phyloP scores from a whole-genome alignment of 2,888 invertebrate species.

The Pseudococcus viburni region DNA sequence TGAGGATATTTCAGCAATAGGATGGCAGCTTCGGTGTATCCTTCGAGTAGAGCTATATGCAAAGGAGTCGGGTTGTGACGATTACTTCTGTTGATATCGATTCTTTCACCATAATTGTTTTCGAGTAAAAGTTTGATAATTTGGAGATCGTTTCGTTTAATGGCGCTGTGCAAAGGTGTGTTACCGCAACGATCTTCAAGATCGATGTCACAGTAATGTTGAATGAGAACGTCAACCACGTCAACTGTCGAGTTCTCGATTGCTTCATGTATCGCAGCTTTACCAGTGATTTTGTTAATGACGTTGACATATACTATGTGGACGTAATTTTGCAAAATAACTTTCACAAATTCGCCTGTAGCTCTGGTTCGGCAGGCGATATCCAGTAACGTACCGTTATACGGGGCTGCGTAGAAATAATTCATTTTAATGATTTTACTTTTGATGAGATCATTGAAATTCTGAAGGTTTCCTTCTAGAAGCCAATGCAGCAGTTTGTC shows the following conservation, averaged over 20 bases:
- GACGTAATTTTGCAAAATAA: conserved; percentile 76
- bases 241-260: conserved; percentile 74
- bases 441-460: too few relatives aligned
- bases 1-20: conserved; percentile 75
- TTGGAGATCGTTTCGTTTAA: conserved; percentile 78
- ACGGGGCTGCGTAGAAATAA: conserved; percentile 75
- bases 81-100: conserved; percentile 70
- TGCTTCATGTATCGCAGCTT: conserved; percentile 80
- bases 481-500: too few relatives aligned
- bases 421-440: too few relatives aligned
- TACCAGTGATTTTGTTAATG: conserved; percentile 75
- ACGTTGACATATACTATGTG: conserved; percentile 77
- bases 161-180: conserved; percentile 83
- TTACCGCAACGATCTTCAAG: conserved; percentile 76
- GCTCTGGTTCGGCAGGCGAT: conserved; percentile 75
- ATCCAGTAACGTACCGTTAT: conserved; percentile 77
- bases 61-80: conserved; percentile 71
- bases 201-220: too few relatives aligned
- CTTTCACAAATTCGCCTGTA: conserved; percentile 74
- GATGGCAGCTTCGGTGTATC: conserved; percentile 74
- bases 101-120: conserved; percentile 70
- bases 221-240: conserved; percentile 72
- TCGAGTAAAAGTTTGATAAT: conserved; percentile 78
- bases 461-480: too few relatives aligned
- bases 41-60: conserved; percentile 71